A percentile compares a stretch with the other conserved stretches of the same genome.
Conservation (phyloP, 2,113 vertebrate genomes). For the Pelobates fuscus region DNA sequence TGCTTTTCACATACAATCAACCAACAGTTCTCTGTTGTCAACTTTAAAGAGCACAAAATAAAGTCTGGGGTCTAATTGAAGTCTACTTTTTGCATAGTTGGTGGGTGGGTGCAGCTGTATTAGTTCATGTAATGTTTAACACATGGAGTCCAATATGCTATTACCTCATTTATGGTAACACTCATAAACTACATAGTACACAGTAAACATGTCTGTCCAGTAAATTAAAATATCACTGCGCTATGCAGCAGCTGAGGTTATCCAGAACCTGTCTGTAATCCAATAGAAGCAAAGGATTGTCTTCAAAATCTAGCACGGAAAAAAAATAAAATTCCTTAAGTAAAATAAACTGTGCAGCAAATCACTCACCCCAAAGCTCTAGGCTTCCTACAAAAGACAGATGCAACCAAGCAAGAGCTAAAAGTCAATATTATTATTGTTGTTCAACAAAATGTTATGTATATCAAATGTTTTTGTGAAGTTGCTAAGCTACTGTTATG, state of each 20-base stretch:
- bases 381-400: constrained; percentile 66
- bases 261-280: constrained; percentile 72
- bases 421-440: constrained; percentile 57
- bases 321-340: constrained; percentile 66
- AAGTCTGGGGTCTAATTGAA: constrained; percentile 64
- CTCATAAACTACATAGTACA: constrained; percentile 83
- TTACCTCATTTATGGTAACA: constrained; percentile 80
- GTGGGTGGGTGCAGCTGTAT: constrained; percentile 68
- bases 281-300: constrained; percentile 70
- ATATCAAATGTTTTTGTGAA: too few relatives aligned
- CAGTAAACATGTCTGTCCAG: constrained; percentile 87
- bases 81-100: constrained; percentile 57
- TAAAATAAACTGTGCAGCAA: constrained; percentile 64
- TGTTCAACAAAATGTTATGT: too few relatives aligned
- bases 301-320: constrained; percentile 65
- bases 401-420: constrained; percentile 56
- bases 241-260: constrained; percentile 76
- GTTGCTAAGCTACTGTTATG: too few relatives aligned
- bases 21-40: constrained; percentile 28
- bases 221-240: constrained; percentile 80
- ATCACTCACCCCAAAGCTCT: constrained; percentile 62
- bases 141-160: constrained; percentile 73
- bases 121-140: constrained; percentile 82
- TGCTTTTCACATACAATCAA: constrained; percentile 1
- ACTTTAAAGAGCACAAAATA: constrained; percentile 59